Percentiles rank a stretch among this genome's conserved stretches.
Conservation (phyloP, 2,797 vertebrate species). For the Pangasius larnaudii region DNA sequence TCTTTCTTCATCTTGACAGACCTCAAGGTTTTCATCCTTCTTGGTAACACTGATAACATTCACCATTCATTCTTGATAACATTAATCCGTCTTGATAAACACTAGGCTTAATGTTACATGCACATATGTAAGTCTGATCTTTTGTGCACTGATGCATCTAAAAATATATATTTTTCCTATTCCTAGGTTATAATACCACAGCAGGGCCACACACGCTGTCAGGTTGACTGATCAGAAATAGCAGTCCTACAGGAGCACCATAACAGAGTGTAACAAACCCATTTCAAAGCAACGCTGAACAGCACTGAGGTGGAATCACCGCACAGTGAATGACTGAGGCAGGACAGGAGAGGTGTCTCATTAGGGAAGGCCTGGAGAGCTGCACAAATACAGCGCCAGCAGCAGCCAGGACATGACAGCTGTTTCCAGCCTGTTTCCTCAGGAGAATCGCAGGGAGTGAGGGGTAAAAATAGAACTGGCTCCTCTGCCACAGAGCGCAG, state of each 20-base stretch:
- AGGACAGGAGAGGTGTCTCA: constrained; percentile 31
- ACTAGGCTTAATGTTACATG: not conserved
- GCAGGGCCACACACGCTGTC: not conserved
- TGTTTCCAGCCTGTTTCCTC: constrained; percentile 45
- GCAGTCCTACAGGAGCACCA: not conserved
- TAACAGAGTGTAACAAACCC: not conserved
- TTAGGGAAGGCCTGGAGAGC: constrained; percentile 36
- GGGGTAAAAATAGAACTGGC: constrained; percentile 33
- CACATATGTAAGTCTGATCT: not conserved
- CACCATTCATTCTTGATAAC: not conserved
- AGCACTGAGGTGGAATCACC: not conserved
- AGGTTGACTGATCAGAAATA: not conserved
- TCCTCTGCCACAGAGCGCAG: constrained; percentile 4
- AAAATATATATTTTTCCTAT: not conserved
- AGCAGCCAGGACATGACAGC: constrained; percentile 46
- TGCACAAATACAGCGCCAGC: constrained; percentile 2
- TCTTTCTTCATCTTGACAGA: not conserved
- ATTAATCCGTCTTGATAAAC: not conserved
- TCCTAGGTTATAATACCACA: not conserved
- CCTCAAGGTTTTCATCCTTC: not conserved
- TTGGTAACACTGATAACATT: not conserved
- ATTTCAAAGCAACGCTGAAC: constrained; percentile 1
- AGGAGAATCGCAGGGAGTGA: constrained; percentile 12
- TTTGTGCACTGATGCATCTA: not conserved
- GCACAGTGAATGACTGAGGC: not conserved